These are phyloP conservation scores for Ochlodes sylvanus DNA, from an alignment of 2,888 invertebrate genomes.

Conservation along the genomic window DNA sequence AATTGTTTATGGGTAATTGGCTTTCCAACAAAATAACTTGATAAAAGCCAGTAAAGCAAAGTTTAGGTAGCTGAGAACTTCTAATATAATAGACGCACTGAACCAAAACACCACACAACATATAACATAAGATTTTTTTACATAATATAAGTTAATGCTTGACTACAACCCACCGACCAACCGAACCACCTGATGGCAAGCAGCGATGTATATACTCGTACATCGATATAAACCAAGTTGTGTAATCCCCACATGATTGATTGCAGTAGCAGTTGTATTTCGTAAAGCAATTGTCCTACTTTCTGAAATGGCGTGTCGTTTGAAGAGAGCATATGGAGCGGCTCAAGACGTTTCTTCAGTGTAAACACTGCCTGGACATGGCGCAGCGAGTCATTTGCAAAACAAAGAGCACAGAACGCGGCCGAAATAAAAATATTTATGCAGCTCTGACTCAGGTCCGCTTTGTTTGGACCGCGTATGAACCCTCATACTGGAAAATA, in stretches of 20 bases:
- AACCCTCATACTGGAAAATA: conserved; percentile 72
- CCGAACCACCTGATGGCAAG: no score
- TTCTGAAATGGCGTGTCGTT: conserved; percentile 27
- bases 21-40: no score
- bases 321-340: conserved; percentile 60
- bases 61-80: no score
- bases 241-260: conserved; percentile 23
- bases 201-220: no score
- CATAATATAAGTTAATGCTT: no score
- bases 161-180: no score
- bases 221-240: background rate
- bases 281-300: conserved; percentile 32
- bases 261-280: conserved; percentile 26
- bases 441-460: conserved; percentile 74
- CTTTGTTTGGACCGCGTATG: conserved; percentile 75
- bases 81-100: no score
- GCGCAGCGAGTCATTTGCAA: conserved; percentile 72
- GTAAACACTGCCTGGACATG: conserved; percentile 67
- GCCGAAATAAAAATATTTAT: conserved; percentile 82
- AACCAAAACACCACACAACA: no score
- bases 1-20: no score
- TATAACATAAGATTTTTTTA: background rate
- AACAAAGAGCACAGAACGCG: conserved; percentile 74
- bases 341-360: conserved; percentile 66
- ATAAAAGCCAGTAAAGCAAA: no score